Conservation (phyloP, 2,797 vertebrate genomes). For the Eupleurogrammus muticus region DNA sequence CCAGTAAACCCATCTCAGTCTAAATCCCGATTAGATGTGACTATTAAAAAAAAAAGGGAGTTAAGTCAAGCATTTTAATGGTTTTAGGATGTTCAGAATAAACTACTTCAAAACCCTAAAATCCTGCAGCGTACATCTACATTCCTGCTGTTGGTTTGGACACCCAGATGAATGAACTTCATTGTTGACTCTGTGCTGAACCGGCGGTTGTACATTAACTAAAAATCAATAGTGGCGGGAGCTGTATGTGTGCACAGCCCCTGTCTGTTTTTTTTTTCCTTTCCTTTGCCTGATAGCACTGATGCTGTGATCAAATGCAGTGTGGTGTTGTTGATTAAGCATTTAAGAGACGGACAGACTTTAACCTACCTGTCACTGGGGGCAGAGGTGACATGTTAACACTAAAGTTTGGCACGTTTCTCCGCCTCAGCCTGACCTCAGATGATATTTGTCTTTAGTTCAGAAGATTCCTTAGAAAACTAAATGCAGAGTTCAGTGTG, state of each 20-base stretch:
- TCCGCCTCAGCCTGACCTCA: conserved; percentile 3
- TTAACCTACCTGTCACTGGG: conserved; percentile 29
- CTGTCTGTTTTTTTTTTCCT: conserved; percentile 40
- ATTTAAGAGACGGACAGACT: conserved; percentile 35
- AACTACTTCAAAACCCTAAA: neutral
- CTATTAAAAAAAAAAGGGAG: neutral
- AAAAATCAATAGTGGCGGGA: conserved; percentile 63
- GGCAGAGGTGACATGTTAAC: conserved; percentile 24
- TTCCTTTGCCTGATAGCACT: conserved; percentile 49
- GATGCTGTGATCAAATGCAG: conserved; percentile 41
- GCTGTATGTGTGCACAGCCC: conserved; percentile 34
- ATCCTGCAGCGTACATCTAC: neutral
- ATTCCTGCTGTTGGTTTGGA: conserved; percentile 43
- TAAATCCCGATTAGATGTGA: neutral
- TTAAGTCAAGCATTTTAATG: neutral
- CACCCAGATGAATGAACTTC: conserved; percentile 60
- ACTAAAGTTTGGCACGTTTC: conserved; percentile 18
- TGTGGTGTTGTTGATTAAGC: conserved; percentile 55
- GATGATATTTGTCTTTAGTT: neutral
- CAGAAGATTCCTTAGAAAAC: neutral
- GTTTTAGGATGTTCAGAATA: neutral
- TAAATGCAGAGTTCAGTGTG: neutral
- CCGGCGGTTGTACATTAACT: conserved; percentile 68
- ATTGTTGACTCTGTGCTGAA: conserved; percentile 65
- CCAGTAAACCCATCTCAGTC: neutral